Evolutionary conservation across 2,797 vertebrate genomes (phyloP), one percentile per base, ranked within the genome.

Genomic region (Poecile montanus): DNA sequence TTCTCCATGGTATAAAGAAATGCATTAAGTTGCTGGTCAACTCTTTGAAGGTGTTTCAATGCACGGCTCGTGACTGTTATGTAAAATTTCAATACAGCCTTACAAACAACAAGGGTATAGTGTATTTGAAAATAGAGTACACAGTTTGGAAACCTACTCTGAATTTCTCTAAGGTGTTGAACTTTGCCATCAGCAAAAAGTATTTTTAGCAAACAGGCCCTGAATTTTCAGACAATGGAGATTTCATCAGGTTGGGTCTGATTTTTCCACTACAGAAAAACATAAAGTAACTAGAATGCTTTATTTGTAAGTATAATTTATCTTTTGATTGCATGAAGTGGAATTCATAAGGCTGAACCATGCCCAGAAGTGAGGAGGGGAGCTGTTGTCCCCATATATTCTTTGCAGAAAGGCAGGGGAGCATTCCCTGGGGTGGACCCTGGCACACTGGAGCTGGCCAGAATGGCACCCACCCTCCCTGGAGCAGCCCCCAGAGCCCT

Each of bases 31-130:
- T 98, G 98, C 98, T 93, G 96, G 98, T 97, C 98, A 98, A 97
- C 97, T 98, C 96, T 97, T 97, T 76, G 87, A 97, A 95, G 89
- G 96, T 95, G 94, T 97, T 97, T 93, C 96, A 98, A 98, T 91
- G 96, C 94, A 97, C 50, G 98, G 98, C 99, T 97, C 75, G 95
- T 96, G 99, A 99, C 99, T 99, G 99, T 99, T 99, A 99, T 15
- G 88, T 96, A 97, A 94, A 98, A 97, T 95, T 97, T 97, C 97
- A 98, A 98, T 98, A 97, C 96, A 97, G 98, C 97, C 94, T 98
- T 98, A 98, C 74, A 95, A 97, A 97, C 95, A 98, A 97, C 96
- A 97, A 98, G 94, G 92, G 96, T 79, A 68, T 93, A 97, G 95
- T 98, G 93, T 97, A 93, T 97, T 94, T 97, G 87, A 90, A 97